Evolutionary conservation across 2,888 invertebrate species (phyloP), one percentile per base, ranked within the genome.

Genomic region (Carterocephalus palaemon): DNA sequence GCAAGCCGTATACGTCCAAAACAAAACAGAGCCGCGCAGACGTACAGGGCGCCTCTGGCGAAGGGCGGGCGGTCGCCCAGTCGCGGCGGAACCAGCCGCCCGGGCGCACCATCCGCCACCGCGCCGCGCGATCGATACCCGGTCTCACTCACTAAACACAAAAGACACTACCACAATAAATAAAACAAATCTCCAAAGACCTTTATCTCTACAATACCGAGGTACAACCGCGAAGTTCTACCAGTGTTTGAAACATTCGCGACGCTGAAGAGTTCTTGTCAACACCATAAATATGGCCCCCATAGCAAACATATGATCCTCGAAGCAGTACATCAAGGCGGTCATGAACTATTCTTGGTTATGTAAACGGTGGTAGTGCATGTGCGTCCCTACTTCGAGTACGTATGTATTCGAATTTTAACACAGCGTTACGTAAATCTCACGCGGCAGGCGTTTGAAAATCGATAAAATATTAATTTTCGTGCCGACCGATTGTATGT

Each of bases 21-120:
- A 75, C 67, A 68, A 64, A 71, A 64, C 62, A 63, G 50, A 50
- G 45, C 33, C 69, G 79, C 80, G 81, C 80, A 80, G 76, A 55
- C 73, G 79, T 68, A 54, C 48, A 54, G 51, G 52, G 53, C 49
- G 54, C 60, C 51, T 57, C 48, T 49, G 43, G 50, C 49, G 52
- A 47, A 65, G 67, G 67, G 62, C 64, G 69, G 61, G 67, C 65
- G 62, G 43, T 57, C 61, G 57, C 67, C 65, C 74, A 81, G 87
- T 87, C 80, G 86, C 83, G 85, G 84, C 85, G 70, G 62, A 76
- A 61, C 74, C 75, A 66, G 81, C 84, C 82, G 82, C 78, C 67
- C 62, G 67, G 73, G 86, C 80, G 77, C 75, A 74, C 73, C 64
- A 54, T 70, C 69, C 74, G 68, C 50, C 37, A 34, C 52, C 67